Percentiles rank a stretch among this genome's conserved stretches.
Evolutionary conservation across 2,888 invertebrate genomes (phyloP).

Genomic region (Scaptomyza reducta): DNA sequence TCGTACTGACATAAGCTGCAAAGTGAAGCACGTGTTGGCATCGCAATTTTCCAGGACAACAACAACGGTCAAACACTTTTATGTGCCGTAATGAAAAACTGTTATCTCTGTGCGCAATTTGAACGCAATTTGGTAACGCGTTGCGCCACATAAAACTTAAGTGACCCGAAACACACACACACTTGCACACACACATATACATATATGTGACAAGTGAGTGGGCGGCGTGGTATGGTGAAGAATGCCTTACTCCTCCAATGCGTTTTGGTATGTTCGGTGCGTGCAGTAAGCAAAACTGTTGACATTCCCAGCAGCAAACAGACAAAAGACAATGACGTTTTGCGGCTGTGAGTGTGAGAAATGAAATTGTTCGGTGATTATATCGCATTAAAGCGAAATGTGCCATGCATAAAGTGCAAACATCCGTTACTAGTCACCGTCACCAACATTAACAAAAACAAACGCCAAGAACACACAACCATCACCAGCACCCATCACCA

Average conservation of each 20-base stretch:
- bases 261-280: conserved; percentile 42
- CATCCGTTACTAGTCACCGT: conserved; percentile 55
- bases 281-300: conserved; percentile 74
- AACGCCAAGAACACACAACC: conserved; percentile 3
- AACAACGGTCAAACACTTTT: conserved; percentile 71
- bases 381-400: conserved; percentile 79
- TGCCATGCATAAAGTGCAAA: conserved; percentile 67
- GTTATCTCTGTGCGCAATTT: conserved; percentile 78
- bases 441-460: conserved; percentile 12
- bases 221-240: not conserved
- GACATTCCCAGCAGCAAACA: conserved; percentile 56
- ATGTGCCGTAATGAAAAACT: conserved; percentile 79
- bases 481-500: conserved; percentile 12
- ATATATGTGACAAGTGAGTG: conserved; percentile 1
- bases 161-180: conserved; percentile 71
- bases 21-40: conserved; percentile 80
- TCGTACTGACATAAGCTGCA: conserved; percentile 67
- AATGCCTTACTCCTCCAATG: conserved; percentile 12
- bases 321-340: conserved; percentile 36
- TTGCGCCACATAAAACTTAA: conserved; percentile 80
- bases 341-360: conserved; percentile 59
- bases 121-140: conserved; percentile 81
- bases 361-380: conserved; percentile 80
- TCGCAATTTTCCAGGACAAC: conserved; percentile 70
- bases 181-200: conserved; percentile 13